Base-by-base conservation (phyloP, 2,113 vertebrate species). In the Zosterops pallidus region DNA sequence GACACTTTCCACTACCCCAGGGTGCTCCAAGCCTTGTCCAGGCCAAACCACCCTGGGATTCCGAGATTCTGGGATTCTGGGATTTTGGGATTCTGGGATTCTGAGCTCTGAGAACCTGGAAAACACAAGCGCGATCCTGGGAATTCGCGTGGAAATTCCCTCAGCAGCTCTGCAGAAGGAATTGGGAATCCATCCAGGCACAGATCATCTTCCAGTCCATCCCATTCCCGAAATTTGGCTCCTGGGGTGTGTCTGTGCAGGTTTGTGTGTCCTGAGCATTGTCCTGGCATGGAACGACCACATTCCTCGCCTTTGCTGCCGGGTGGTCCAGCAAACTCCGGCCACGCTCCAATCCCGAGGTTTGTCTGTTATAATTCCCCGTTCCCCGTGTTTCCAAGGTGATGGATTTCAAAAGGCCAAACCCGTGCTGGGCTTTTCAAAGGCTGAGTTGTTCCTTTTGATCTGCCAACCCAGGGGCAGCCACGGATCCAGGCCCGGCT, bases 331-430 rank as follows among this genome's bases (percentile, higher is more conserved):
- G 17, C 26, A 55, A 11, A 16, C 55, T 39, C 33, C 1, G 2
- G 18, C 35, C 22, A 12, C 9, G 9, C 9, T 20, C 67, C 12
- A 0, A 41, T 49, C 41, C 72, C 2, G 1, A n/a, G 25, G 10
- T 49, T n/a, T 31, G 39, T 26, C 44, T 22, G 1, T 64, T 20
- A 1, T 0, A 5, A 24, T n/a, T 52, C 87, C 69, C 70, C 16
- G 59, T 9, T 63, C 39, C 47, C 56, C 6, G 86, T 23, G 92
- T 94, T 93, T 72, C 89, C 88, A 88, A 25, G 95, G 96, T 4
- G 89, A 95, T 78, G 60, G 37, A 86, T 90, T 92, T 71, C 79
- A 23, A 89, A 96, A 96, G 75, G 85, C 67, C 92, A 86, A 65
- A 63, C 10, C 85, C 18, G 10, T 16, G 50, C 83, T 95, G 3